Percentiles rank a stretch among this genome's conserved stretches.
phyloP scores from a whole-genome alignment of 2,113 vertebrate genomes.

The Ardeotis arabs region DNA sequence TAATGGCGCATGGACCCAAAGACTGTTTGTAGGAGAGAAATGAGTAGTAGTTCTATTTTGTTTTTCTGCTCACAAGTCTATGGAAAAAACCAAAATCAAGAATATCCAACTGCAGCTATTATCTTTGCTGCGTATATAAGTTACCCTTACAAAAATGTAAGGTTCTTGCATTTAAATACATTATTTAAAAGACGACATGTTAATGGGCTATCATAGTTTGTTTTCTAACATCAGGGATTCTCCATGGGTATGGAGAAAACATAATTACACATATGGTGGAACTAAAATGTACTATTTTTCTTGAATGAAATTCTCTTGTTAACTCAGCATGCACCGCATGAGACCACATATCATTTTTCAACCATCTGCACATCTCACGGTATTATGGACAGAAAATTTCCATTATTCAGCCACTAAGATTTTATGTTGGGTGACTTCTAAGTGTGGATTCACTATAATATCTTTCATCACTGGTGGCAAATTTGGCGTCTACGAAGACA shows the following conservation, averaged over 20 bases:
- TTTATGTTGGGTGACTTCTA: constrained; percentile 37
- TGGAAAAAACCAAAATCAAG: background rate
- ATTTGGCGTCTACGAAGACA: background rate
- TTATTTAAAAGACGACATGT: background rate
- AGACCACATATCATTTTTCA: constrained; percentile 61
- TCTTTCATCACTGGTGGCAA: background rate
- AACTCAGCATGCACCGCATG: constrained; percentile 68
- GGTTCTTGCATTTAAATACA: background rate
- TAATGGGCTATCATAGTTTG: constrained; percentile 37
- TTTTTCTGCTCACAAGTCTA: background rate
- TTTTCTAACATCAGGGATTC: constrained; percentile 49
- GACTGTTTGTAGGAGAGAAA: background rate
- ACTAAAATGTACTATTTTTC: constrained; percentile 60
- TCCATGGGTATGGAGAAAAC: constrained; percentile 52
- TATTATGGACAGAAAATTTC: constrained; percentile 40
- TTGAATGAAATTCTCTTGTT: constrained; percentile 69
- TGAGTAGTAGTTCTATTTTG: background rate
- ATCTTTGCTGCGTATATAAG: background rate
- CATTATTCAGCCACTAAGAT: constrained; percentile 12
- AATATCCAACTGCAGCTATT: background rate
- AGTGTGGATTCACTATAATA: background rate
- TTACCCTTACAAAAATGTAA: background rate
- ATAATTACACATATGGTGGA: constrained; percentile 68
- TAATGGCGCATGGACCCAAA: background rate
- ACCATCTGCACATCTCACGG: constrained; percentile 55